Base-by-base conservation (phyloP, 2,113 vertebrate genomes). In the Ictalurus furcatus region DNA sequence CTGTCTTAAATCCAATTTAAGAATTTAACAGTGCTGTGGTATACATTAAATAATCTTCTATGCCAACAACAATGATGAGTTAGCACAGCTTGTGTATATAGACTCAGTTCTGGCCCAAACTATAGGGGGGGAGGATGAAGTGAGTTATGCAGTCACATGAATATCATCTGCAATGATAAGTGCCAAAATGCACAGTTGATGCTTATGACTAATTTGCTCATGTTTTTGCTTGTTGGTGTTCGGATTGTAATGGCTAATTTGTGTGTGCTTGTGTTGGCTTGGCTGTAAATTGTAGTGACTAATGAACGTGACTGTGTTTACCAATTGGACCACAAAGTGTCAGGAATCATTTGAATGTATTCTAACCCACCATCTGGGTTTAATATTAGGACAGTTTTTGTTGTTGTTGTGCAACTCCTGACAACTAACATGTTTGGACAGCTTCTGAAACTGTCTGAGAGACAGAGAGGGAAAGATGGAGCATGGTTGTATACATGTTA, bases 261-360 rank as follows among this genome's bases (percentile, higher is more conserved):
- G 85, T 87, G 83, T 84, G 85, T 19, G 67, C 69, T 82, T 82
- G 78, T 90, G 80, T 86, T 56, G 71, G 69, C 84, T 91, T 92
- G 90, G 88, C 81, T 78, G 63, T 86, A 82, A 85, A 86, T 34
- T 84, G 56, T 87, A 86, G 76, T 90, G 86, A 92, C 84, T 91
- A 88, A 91, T 91, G 86, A 88, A 91, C 88, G 88, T 88, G 78
- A 86, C 73, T 79, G 71, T 87, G 91, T 92, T 88, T 87, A 90
- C 85, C 52, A 61, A 88, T 87, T 85, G 89, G 73, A 88, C 69
- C 78, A 58, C 69, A 80, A 78, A 90, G 87, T 34, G 84, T 81
- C 37, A 69, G 84, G 87, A 91, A 91, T 89, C 87, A 90, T 87
- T 78, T 56, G 40, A 88, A 84, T 87, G 59, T 88, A 85, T 88